phyloP scores from a whole-genome alignment of 2,888 invertebrate species.

The Agapetus fuscipes region DNA sequence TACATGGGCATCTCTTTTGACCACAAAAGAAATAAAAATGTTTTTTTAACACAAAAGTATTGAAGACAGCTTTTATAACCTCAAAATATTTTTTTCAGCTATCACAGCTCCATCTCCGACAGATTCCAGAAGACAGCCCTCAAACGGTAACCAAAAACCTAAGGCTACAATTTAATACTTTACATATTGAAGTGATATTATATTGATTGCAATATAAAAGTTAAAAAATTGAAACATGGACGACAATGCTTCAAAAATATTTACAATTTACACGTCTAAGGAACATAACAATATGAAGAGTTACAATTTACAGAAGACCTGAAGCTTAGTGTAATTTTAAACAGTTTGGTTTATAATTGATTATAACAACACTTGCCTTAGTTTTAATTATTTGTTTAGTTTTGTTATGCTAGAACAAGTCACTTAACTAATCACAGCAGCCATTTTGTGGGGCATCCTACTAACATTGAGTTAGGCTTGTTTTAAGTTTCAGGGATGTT shows the following conservation, averaged over 20 bases:
- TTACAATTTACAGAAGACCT: conserved; percentile 6
- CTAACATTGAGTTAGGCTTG: neutral
- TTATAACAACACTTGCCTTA: conserved; percentile 15
- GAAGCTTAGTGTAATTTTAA: conserved; percentile 6
- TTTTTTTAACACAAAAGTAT: too few relatives aligned
- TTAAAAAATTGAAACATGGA: neutral
- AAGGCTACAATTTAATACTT: too few relatives aligned
- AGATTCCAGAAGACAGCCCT: too few relatives aligned
- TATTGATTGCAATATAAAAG: neutral
- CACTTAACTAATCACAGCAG: conserved; percentile 17
- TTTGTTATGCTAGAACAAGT: conserved; percentile 14
- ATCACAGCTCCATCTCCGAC: too few relatives aligned
- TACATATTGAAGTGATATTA: too few relatives aligned
- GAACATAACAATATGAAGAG: conserved; percentile 6
- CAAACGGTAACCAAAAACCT: too few relatives aligned
- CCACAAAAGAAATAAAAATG: too few relatives aligned
- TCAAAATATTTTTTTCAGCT: too few relatives aligned
- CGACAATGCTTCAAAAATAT: conserved; percentile 3
- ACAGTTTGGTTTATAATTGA: conserved; percentile 12
- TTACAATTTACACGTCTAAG: conserved; percentile 4
- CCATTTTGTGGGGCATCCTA: conserved; percentile 9
- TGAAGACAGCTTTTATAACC: too few relatives aligned
- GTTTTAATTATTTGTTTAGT: conserved; percentile 11
- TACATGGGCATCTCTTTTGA: too few relatives aligned
- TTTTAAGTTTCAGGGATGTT: too few relatives aligned